A percentile compares a stretch with the other conserved stretches of the same genome.
These are phyloP conservation scores for Dendrophyllia cribrosa DNA, from an alignment of 64 coral and sea anemone species.

Conservation along the genomic window DNA sequence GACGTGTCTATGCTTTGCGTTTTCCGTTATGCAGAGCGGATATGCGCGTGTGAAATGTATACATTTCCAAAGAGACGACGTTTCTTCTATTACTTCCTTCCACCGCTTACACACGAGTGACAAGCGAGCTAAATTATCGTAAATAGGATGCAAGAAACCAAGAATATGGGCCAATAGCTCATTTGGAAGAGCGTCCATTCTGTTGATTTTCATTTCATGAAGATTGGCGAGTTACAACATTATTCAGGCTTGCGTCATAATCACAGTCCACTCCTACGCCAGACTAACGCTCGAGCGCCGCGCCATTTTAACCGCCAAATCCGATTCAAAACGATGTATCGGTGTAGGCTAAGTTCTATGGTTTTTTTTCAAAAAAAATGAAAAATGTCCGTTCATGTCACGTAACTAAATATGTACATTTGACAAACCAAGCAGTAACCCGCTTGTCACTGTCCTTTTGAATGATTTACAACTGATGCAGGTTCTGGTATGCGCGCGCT, in stretches of 20 bases:
- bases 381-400: too few species aligned
- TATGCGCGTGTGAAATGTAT: slow-evolving; percentile 11
- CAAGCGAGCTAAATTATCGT: slow-evolving; percentile 1
- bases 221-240: neutral
- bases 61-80: slow-evolving; percentile 39
- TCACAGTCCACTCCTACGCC: too few species aligned
- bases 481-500: too few species aligned
- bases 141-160: slow-evolving; percentile 23
- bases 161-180: slow-evolving; percentile 20
- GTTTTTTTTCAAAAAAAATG: too few species aligned
- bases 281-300: too few species aligned
- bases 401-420: too few species aligned
- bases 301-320: too few species aligned
- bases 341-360: too few species aligned
- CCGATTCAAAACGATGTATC: too few species aligned
- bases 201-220: neutral
- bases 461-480: too few species aligned
- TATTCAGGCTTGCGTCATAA: neutral
- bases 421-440: too few species aligned
- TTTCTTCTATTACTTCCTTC: slow-evolving; percentile 34
- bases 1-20: neutral
- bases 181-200: slow-evolving; percentile 19
- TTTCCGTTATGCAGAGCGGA: neutral
- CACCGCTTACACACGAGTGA: slow-evolving; percentile 28
- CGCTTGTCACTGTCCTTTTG: too few species aligned